A percentile compares a stretch with the other conserved stretches of the same genome.
These are phyloP conservation scores for Lordiphosa fenestrarum DNA, from an alignment of 2,888 invertebrate species.

Conservation along the genomic window DNA sequence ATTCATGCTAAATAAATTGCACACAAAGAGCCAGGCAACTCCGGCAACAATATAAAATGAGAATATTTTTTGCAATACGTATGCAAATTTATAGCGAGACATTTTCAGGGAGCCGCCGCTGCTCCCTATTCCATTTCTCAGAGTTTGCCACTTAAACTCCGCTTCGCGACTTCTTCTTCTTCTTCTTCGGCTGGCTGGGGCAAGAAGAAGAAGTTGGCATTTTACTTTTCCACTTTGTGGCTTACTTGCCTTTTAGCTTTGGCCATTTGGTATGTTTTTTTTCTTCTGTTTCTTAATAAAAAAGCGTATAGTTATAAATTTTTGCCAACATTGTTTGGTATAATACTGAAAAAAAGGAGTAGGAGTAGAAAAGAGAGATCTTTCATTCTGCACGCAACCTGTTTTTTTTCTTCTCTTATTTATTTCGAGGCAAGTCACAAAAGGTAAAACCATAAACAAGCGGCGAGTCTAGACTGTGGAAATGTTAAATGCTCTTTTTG, in stretches of 20 bases:
- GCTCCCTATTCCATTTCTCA: conserved; percentile 35
- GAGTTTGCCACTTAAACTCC: conserved; percentile 63
- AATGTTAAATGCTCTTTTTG: conserved; percentile 35
- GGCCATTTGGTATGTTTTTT: conserved; percentile 52
- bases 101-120: conserved; percentile 30
- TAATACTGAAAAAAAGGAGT: too few species aligned
- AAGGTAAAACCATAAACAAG: conserved; percentile 63
- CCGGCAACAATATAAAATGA: conserved; percentile 37
- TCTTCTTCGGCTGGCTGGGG: conserved; percentile 19
- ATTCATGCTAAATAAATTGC: conserved; percentile 64
- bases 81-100: conserved; percentile 56
- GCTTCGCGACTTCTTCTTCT: conserved; percentile 43
- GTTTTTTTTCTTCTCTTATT: too few species aligned
- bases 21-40: conserved; percentile 35
- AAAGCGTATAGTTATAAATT: conserved; percentile 67
- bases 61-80: conserved; percentile 56
- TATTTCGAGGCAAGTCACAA: conserved; percentile 4
- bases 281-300: conserved; percentile 53
- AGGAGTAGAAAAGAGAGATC: too few species aligned
- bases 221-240: conserved; percentile 72
- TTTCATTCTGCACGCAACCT: conserved; percentile 50
- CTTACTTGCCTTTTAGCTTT: conserved; percentile 70
- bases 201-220: conserved; percentile 58
- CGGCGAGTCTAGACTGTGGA: conserved; percentile 48
- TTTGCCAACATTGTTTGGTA: conserved; percentile 2